Base-by-base conservation (phyloP, 2,113 vertebrate species). In the Caloenas nicobarica region DNA sequence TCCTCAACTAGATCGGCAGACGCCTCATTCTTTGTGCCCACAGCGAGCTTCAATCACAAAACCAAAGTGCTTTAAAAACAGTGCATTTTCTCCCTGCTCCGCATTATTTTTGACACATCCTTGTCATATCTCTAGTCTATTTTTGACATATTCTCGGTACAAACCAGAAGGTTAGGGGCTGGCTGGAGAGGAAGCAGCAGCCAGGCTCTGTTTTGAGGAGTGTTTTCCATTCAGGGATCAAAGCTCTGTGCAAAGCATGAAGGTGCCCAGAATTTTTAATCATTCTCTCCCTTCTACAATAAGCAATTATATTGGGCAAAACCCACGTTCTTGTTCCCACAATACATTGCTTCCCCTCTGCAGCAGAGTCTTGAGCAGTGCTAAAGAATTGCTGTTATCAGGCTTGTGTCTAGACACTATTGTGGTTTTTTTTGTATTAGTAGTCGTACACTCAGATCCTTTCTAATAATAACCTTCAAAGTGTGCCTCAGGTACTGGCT, bases 291-390 rank as follows among this genome's bases (percentile, higher is more conserved):
- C 11, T 10, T 16, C 50, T 86, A 34, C 69, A 78, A 33, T 14
- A 21, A 60, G 38, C 34, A 71, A 38, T 58, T 64, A 28, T 17
- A 16, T 1, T 2, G 4, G 61, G 69, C 46, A 71, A 53, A 71
- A 71, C 53, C 21, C 21, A 68, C 29, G 25, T 34, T 38, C 46
- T 29, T 70, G 38, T 48, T 28, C 53, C 50, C 60, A 38, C 3
- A 3, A 40, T 33, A 44, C 5, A 2, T 44, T 0, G 0, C 16
- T 15, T 57, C 42, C 16, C 7, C 42, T 74, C 42, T 8, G 8
- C 2, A 3, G 68, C 46, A 36, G 50, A 80, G 24, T 5, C 60
- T 38, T 17, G 56, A 78, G 56, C 33, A 25, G 33, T n/a, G 48
- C 88, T 69, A 70, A 83, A 90, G 76, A 80, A 18, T 26, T 81